Evolutionary conservation across 2,113 vertebrate genomes (phyloP), one percentile per base, ranked within the genome.

Genomic region (Uropsilus gracilis): DNA sequence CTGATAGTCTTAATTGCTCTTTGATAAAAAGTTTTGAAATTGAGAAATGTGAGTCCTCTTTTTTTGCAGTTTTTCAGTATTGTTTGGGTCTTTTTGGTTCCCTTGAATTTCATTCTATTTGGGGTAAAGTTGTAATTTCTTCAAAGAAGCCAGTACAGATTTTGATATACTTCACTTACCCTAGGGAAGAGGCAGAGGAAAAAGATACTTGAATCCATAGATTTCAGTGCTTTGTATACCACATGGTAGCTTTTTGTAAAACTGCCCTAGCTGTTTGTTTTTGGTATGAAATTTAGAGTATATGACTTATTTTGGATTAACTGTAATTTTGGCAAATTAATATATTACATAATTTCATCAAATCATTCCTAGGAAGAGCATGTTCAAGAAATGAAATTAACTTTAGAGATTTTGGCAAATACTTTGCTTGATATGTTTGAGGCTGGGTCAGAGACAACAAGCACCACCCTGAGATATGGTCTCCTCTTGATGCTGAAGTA

Each of bases 401-500:
- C 92, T 30, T 46, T 32, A 44, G 24, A 75, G 18, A 98, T 91
- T 26, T 66, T 97, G 48, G 0, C 96, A 34, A 17, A 14, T 24
- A 86, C 89, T 2, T 64, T 90, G 20, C 81, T 69, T 77, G 97
- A 96, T 57, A 2, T 98, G 37, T 97, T 98, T 94, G 75, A 26
- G 46, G 98, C 97, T 14, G 98, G 98, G 4, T 98, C 97, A 66
- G 97, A 98, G 78, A 98, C 97, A 1, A 97, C 93, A 1, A 94
- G 98, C 64, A 97, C 97, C 8, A 98, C 98, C 0, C 7, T 98
- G n/a, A 97, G 97, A 95, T 98, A 97, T 3, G 91, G 85, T 55
- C 76, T 98, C 3, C 93, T 98, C 75, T 72, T 98, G 61, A 97
- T 98, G 81, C 96, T 98, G 61, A 98, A 98, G 42, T 69, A 98